phyloP scores from a whole-genome alignment of 2,797 vertebrate species.

The Astyanax mexicanus region DNA sequence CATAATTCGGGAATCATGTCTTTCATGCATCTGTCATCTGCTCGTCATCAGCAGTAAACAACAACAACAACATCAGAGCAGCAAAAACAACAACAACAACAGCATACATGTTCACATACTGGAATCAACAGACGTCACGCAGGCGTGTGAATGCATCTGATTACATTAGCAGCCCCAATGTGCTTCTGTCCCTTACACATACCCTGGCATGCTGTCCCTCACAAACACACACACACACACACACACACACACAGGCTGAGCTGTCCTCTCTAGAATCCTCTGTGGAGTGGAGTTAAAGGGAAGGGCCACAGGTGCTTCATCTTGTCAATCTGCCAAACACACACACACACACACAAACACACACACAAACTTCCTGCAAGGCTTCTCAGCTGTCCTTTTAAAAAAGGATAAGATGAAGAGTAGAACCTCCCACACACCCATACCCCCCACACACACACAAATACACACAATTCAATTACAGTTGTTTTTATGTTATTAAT shows the following conservation, averaged over 20 bases:
- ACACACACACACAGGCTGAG: background rate
- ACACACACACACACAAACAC: conserved; percentile 19
- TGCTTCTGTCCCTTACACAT: conserved; percentile 29
- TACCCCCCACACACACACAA: no score
- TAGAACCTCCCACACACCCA: no score
- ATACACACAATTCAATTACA: no score
- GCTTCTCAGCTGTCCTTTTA: conserved; percentile 9
- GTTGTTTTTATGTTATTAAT: no score
- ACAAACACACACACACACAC: background rate
- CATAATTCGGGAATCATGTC: background rate
- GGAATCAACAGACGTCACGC: conserved; percentile 18
- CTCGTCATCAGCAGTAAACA: conserved; percentile 15
- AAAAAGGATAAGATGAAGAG: no score
- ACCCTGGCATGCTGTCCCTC: conserved; percentile 5
- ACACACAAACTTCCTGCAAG: conserved; percentile 29
- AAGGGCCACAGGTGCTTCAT: conserved; percentile 17
- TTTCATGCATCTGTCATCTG: background rate
- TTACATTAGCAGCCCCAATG: conserved; percentile 36
- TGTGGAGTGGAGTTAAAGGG: conserved; percentile 2
- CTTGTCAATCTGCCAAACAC: background rate
- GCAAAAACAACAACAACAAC: conserved; percentile 16
- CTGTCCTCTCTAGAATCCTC: conserved; percentile 1
- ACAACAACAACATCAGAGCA: background rate
- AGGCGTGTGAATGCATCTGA: conserved; percentile 18
- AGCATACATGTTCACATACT: conserved; percentile 30